Evolutionary conservation across 2,797 vertebrate species (phyloP), one percentile per base, ranked within the genome.

Genomic region (Hybognathus amarus): DNA sequence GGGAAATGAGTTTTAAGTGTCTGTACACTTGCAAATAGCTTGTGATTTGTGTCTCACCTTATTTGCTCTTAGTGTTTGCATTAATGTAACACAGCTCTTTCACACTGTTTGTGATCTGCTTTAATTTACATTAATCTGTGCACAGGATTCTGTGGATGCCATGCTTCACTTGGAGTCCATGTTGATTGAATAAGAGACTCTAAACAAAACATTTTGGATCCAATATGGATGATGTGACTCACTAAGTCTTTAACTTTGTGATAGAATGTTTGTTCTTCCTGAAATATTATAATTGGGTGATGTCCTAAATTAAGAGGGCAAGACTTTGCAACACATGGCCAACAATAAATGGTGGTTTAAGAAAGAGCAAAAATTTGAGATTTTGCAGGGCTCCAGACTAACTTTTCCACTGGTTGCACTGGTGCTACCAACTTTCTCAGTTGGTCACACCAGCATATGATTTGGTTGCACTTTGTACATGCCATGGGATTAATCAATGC

Each of bases 1-100:
- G 77, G 63, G 45, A 67, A 67, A 67, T 79, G 63, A 13, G 27
- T 50, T 67, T 52, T 52, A 66, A 79, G 63, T 66, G 24, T 36
- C 42, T 66, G 77, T 52, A 45, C 30, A 67, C 63, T 66, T 52
- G 45, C 30, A 66, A 79, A 79, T 66, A 67, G 45, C 30, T 63
- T 77, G 40, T 64, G 38, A 77, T 64, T 64, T 47, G 18, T 47
- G 76, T 77, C 40, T 77, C 27, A 47, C 56, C 59, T 47, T 27
- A 77, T 77, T 64, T 22, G 27, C 36, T 30, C 11, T 30, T 77
- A 30, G 75, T 33, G 40, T 63, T 63, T 77, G 75, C n/a, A 33
- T 47, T 24, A 71, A 33, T 74, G 4, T 59, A 42, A 76, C 15
- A 10, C 74, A 7, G 54, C n/a, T 24, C 52, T 27, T 36, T 5